Base-by-base conservation (phyloP, 2,113 vertebrate genomes). In the Brachyhypopomus occidentalis region DNA sequence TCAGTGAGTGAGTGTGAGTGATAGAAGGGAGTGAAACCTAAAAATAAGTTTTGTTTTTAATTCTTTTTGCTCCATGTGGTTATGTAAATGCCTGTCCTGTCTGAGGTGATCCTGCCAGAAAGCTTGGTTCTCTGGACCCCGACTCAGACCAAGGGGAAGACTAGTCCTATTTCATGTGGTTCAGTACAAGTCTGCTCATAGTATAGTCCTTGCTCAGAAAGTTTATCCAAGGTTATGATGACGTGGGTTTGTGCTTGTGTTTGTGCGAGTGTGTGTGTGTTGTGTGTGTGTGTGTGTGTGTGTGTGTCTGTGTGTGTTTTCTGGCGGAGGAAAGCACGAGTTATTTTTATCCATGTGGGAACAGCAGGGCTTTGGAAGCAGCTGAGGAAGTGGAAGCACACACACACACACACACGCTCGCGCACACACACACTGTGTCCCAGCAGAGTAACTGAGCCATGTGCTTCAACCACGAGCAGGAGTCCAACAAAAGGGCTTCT, bases 291-390 rank as follows among this genome's bases (percentile, higher is more conserved):
- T 79, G 64, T 67, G 66, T 41, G 72, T 38, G 62, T 66, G 48
- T 74, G 66, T 67, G 38, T 75, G 77, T 41, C 62, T 83, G 63
- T 69, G 70, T 81, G 86, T 38, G 75, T 48, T 55, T 76, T 66
- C 41, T 75, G 77, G 76, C 48, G 14, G 58, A 80, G 76, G 75
- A 84, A 86, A 84, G 79, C 75, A n/a, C 72, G 63, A 69, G 83
- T 82, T 92, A 88, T 90, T 89, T 91, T 87, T 88, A 88, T 82
- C 88, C 0, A 5, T 85, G 79, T 89, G 89, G 87, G 89, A 90
- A 91, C 89, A 91, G 79, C 86, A 74, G 75, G n/a, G 58, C 87
- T 88, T 90, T 91, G 90, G 90, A 64, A 86, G 81, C 71, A 84
- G 83, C 85, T 89, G 83, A 72, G 83, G 84, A 86, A 80, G 84